A percentile compares a stretch with the other conserved stretches of the same genome.
These are phyloP conservation scores for Parapsyche elsis DNA, from an alignment of 1,140 invertebrate species.

Conservation along the genomic window DNA sequence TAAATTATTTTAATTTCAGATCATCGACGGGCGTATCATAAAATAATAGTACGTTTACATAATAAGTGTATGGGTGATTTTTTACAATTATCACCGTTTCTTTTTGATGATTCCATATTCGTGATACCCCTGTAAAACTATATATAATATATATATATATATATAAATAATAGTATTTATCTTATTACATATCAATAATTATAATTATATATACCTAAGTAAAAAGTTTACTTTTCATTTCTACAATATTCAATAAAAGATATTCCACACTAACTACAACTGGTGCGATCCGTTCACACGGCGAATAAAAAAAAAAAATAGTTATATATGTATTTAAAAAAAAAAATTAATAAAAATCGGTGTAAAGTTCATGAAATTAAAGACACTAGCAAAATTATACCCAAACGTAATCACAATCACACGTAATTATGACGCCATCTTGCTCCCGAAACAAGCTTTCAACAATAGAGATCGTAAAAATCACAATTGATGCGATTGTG, in stretches of 20 bases:
- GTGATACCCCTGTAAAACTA: conserved; percentile 22
- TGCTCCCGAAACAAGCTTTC: background rate
- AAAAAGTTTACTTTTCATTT: conserved; percentile 30
- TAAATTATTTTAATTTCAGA: background rate
- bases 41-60: background rate
- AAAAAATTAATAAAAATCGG: background rate
- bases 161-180: conserved; percentile 3
- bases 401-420: conserved; percentile 7
- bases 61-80: conserved; percentile 1
- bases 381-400: background rate
- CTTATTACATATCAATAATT: conserved; percentile 25
- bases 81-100: conserved; percentile 13
- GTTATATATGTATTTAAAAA: background rate
- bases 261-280: conserved; percentile 35
- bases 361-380: background rate
- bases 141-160: background rate
- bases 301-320: background rate
- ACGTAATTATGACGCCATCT: conserved; percentile 21
- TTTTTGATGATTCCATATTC: background rate
- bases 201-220: conserved; percentile 31
- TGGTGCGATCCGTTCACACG: conserved; percentile 15
- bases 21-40: background rate
- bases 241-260: conserved; percentile 33
- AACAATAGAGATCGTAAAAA: conserved; percentile 4
- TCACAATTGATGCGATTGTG: conserved; percentile 14